Conservation (phyloP, 2,113 vertebrate genomes). For the Nansenia antarctica region DNA sequence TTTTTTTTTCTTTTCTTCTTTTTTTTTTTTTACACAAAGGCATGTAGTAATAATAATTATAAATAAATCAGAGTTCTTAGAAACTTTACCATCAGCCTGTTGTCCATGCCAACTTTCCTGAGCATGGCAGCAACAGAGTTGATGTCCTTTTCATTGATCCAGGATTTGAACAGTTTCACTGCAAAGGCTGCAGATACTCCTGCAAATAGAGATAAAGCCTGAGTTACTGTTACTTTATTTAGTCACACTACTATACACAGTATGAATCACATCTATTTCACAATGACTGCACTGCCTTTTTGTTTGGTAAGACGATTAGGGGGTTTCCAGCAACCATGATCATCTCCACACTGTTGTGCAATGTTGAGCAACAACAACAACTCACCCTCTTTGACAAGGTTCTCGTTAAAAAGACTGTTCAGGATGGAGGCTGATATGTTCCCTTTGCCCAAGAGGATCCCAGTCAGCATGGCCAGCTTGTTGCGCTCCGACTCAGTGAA, state of each 20-base stretch:
- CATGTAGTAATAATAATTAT: too few species aligned
- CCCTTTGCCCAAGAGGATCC: slow-evolving; percentile 96
- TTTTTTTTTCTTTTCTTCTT: too few species aligned
- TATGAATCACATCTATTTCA: neutral
- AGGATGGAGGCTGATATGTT: slow-evolving; percentile 96
- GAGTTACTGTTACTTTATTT: too few species aligned
- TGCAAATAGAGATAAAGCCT: slow-evolving; percentile 46
- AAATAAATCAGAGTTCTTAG: too few species aligned
- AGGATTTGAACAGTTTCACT: slow-evolving; percentile 98
- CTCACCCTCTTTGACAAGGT: slow-evolving; percentile 96
- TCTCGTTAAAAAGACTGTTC: slow-evolving; percentile 97
- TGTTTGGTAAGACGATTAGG: too few species aligned
- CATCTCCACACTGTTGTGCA: too few species aligned
- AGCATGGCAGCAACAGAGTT: slow-evolving; percentile 93
- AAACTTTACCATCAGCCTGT: slow-evolving; percentile 90
- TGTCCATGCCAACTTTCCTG: slow-evolving; percentile 98
- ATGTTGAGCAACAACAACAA: neutral
- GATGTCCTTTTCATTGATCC: slow-evolving; percentile 98
- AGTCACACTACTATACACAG: neutral
- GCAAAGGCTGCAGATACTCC: slow-evolving; percentile 98
- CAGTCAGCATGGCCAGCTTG: slow-evolving; percentile 97
- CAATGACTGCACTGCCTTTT: too few species aligned
- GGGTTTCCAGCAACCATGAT: too few species aligned
- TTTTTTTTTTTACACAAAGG: neutral
- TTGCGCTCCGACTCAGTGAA: slow-evolving; percentile 98